A percentile compares a stretch with the other conserved stretches of the same genome.
These are phyloP conservation scores for Notolabrus celidotus DNA, from an alignment of 2,797 vertebrate species.

Conservation along the genomic window DNA sequence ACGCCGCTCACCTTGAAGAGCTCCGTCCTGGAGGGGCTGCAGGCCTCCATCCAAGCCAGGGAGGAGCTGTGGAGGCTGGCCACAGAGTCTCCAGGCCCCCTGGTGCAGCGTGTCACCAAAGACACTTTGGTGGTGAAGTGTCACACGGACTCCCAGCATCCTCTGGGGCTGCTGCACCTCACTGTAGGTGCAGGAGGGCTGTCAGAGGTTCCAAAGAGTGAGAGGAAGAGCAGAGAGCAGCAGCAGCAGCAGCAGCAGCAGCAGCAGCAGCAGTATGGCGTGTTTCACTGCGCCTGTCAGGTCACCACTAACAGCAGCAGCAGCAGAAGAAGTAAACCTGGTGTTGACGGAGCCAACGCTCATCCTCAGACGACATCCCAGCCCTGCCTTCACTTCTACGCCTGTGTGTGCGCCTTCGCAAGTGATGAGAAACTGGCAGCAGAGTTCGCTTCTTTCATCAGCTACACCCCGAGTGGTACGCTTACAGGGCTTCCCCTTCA, in stretches of 20 bases:
- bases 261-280: slow-evolving; percentile 9
- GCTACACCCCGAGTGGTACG: slow-evolving; percentile 82
- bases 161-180: slow-evolving; percentile 91
- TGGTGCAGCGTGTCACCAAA: slow-evolving; percentile 91
- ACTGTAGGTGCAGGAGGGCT: slow-evolving; percentile 79
- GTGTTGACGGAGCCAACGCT: slow-evolving; percentile 21
- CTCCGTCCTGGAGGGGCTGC: slow-evolving; percentile 88
- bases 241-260: slow-evolving; percentile 45
- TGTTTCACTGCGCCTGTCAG: slow-evolving; percentile 80
- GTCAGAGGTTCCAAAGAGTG: slow-evolving; percentile 54
- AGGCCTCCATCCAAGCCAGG: slow-evolving; percentile 85
- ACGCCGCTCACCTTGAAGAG: slow-evolving; percentile 91
- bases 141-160: slow-evolving; percentile 85
- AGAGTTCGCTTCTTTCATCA: slow-evolving; percentile 91
- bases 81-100: slow-evolving; percentile 88
- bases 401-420: slow-evolving; percentile 94
- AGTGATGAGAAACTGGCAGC: slow-evolving; percentile 90
- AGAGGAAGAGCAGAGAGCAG: slow-evolving; percentile 46
- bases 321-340: slow-evolving; percentile 37
- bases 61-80: slow-evolving; percentile 92
- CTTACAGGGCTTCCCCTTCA: background rate
- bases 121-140: slow-evolving; percentile 93
- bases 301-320: background rate
- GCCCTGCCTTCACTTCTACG: slow-evolving; percentile 92
- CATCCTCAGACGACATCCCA: slow-evolving; percentile 8